Conservation (phyloP, 1,140 invertebrate genomes). For the Zaprionus ornatus region DNA sequence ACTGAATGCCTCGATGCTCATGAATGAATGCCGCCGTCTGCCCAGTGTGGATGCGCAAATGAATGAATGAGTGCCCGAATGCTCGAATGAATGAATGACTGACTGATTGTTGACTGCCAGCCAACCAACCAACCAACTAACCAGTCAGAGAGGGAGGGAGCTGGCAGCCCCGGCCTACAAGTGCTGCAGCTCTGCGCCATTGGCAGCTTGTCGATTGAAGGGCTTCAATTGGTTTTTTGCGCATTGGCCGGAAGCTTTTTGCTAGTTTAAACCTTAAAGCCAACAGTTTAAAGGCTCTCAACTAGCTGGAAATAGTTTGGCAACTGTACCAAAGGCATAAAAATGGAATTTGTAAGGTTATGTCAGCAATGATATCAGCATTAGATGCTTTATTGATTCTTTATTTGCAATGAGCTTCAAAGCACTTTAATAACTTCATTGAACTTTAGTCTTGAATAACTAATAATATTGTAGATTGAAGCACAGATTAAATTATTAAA, state of each 20-base stretch:
- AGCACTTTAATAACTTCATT: too few species aligned
- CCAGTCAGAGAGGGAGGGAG: not conserved
- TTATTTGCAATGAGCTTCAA: too few species aligned
- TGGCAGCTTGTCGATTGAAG: conserved; percentile 39
- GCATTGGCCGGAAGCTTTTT: conserved; percentile 14
- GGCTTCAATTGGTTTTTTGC: conserved; percentile 42
- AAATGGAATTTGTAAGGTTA: too few species aligned
- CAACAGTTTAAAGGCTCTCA: conserved; percentile 23
- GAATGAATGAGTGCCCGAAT: conserved; percentile 40
- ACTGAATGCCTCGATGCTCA: conserved; percentile 54
- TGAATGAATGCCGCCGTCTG: conserved; percentile 41
- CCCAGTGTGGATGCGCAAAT: conserved; percentile 23
- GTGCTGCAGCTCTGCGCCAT: conserved; percentile 6
- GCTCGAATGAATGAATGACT: conserved; percentile 27
- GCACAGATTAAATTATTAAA: too few species aligned
- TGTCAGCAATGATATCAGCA: not conserved
- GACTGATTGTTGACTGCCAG: conserved; percentile 48
- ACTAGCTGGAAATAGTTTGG: not conserved
- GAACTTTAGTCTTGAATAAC: too few species aligned
- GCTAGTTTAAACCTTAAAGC: conserved; percentile 23
- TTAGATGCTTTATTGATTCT: too few species aligned
- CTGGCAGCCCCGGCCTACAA: not conserved
- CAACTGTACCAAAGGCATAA: not conserved
- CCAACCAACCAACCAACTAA: not conserved
- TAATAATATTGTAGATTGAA: too few species aligned